Evolutionary conservation across 2,113 vertebrate genomes (phyloP).

Genomic region (Atherinomorus stipes): DNA sequence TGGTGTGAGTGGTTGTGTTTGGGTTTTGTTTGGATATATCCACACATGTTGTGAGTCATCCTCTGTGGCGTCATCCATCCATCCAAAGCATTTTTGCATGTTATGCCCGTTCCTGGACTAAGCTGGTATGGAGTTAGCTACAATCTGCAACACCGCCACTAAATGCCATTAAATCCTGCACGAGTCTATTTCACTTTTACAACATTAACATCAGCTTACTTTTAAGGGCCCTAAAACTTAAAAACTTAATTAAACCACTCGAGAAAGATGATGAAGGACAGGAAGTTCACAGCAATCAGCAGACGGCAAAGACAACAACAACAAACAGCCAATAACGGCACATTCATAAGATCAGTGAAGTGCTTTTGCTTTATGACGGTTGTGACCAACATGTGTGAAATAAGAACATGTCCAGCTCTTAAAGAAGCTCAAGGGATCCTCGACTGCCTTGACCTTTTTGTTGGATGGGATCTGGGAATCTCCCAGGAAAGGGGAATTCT

Average conservation of each 20-base stretch:
- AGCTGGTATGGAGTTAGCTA: not conserved
- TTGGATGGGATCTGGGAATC: slow-evolving; percentile 38
- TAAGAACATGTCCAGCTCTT: not conserved
- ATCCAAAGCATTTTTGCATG: too few species aligned
- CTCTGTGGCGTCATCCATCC: too few species aligned
- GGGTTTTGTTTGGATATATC: too few species aligned
- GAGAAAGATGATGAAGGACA: not conserved
- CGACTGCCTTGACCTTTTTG: slow-evolving; percentile 4
- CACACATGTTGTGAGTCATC: too few species aligned
- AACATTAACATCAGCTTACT: not conserved
- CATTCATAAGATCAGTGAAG: too few species aligned
- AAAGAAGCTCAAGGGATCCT: not conserved
- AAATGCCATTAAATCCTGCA: not conserved
- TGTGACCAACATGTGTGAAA: not conserved
- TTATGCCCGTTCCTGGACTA: too few species aligned
- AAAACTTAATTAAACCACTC: too few species aligned
- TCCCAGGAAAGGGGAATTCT: slow-evolving; percentile 58
- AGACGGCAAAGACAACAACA: not conserved
- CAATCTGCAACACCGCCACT: not conserved
- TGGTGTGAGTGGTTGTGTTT: too few species aligned
- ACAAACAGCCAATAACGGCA: not conserved
- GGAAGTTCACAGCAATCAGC: not conserved
- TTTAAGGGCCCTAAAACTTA: too few species aligned
- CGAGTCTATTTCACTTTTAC: not conserved
- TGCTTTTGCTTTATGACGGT: not conserved